Evolutionary conservation across 2,113 vertebrate genomes (phyloP).

Genomic region (Colistium nudipinnis): DNA sequence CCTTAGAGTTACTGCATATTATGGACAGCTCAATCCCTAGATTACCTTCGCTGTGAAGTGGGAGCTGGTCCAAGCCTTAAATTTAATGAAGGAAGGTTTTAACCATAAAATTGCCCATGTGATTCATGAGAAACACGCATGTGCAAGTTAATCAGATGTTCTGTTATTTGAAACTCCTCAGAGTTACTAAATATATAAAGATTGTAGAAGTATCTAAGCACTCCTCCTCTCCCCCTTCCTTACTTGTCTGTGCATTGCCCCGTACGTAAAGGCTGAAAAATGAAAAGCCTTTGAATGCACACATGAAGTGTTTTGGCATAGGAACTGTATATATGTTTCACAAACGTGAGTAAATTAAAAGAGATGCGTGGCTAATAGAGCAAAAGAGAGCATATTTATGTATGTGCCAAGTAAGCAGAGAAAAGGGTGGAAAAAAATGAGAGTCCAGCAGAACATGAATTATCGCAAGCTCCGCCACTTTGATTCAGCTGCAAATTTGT

Average conservation of each 20-base stretch:
- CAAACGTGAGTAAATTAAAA: slow-evolving; percentile 30
- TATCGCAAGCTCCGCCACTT: background rate
- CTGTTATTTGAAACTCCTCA: no score
- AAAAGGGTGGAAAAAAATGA: background rate
- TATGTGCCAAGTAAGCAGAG: background rate
- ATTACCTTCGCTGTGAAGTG: no score
- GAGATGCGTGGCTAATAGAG: slow-evolving; percentile 9
- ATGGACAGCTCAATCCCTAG: background rate
- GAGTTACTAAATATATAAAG: no score
- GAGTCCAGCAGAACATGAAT: slow-evolving; percentile 3
- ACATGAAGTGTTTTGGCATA: slow-evolving; percentile 19
- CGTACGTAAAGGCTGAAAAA: background rate
- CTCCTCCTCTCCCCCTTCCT: background rate
- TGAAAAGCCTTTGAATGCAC: background rate
- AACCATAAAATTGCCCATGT: background rate
- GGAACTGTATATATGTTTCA: slow-evolving; percentile 11
- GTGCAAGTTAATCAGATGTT: no score
- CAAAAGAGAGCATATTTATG: background rate
- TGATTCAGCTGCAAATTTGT: slow-evolving; percentile 1
- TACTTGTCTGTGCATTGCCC: background rate
- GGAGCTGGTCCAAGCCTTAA: no score
- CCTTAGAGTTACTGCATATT: no score
- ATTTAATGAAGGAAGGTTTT: no score
- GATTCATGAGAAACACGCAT: background rate
- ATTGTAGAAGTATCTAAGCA: no score